These are phyloP conservation scores for Philereme vetulata DNA, from an alignment of 2,888 invertebrate genomes.

Conservation along the genomic window DNA sequence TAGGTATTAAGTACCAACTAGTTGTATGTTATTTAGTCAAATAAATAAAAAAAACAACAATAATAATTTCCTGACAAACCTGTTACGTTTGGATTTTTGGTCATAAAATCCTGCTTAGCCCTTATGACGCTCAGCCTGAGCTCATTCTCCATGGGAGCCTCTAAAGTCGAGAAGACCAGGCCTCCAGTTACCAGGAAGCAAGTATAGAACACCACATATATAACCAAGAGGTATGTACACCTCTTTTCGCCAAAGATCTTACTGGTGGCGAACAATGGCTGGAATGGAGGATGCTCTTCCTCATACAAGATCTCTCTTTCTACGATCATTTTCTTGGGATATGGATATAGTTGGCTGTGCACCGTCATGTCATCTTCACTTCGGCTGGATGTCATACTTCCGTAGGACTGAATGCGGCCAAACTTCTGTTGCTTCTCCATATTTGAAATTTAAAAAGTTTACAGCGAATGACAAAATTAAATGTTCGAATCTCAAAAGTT, in stretches of 20 bases:
- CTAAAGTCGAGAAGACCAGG: slow-evolving; percentile 86
- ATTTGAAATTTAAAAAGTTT: slow-evolving; percentile 26
- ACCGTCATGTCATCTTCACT: slow-evolving; percentile 79
- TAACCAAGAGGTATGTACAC: slow-evolving; percentile 78
- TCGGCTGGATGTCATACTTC: slow-evolving; percentile 69
- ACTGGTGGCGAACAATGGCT: slow-evolving; percentile 68
- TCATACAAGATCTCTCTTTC: slow-evolving; percentile 73
- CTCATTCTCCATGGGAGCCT: slow-evolving; percentile 85
- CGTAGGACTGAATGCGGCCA: slow-evolving; percentile 71
- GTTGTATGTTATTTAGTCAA: no score
- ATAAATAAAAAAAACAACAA: no score
- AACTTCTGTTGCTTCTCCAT: slow-evolving; percentile 67
- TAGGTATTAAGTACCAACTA: no score
- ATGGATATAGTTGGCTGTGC: slow-evolving; percentile 73
- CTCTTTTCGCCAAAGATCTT: slow-evolving; percentile 80
- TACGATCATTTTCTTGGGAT: slow-evolving; percentile 73
- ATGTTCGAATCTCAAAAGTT: slow-evolving; percentile 1
- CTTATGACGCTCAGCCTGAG: slow-evolving; percentile 77
- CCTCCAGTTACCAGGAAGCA: slow-evolving; percentile 87
- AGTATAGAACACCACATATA: slow-evolving; percentile 84
- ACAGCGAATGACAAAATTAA: slow-evolving; percentile 23
- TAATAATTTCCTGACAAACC: slow-evolving; percentile 68
- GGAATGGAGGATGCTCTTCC: slow-evolving; percentile 74
- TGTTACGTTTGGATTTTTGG: slow-evolving; percentile 84
- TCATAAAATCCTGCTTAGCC: slow-evolving; percentile 82